Percentiles rank a stretch among this genome's conserved stretches.
Conservation (phyloP, 1,140 invertebrate species). For the Macrocentrus cingulum region DNA sequence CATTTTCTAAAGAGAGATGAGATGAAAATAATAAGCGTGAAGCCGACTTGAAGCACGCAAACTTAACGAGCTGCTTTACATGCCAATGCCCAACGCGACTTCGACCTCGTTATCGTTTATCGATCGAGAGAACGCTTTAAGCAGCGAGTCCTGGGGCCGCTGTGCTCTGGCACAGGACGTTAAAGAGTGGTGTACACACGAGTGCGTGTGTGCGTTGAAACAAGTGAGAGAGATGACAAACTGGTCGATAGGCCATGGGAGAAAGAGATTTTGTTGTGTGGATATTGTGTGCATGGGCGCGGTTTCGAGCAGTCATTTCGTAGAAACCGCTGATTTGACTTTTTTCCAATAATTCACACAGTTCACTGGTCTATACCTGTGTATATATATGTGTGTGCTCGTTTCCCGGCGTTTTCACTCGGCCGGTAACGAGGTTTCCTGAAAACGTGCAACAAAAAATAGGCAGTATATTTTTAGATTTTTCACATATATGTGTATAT, state of each 20-base stretch:
- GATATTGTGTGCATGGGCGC: conserved; percentile 13
- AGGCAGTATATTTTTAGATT: too few species aligned
- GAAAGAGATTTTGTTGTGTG: not conserved
- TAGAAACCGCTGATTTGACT: conserved; percentile 24
- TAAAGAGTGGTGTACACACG: conserved; percentile 7
- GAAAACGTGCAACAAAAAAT: conserved; percentile 5
- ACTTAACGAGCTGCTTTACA: conserved; percentile 55
- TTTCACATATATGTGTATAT: too few species aligned
- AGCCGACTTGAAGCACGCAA: conserved; percentile 37
- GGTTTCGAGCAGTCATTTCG: conserved; percentile 22
- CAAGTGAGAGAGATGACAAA: conserved; percentile 9
- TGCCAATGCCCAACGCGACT: conserved; percentile 43
- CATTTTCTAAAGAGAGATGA: conserved; percentile 23
- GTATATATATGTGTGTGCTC: not conserved
- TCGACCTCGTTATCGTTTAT: conserved; percentile 54
- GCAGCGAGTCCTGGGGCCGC: not conserved
- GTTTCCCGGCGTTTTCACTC: conserved; percentile 12
- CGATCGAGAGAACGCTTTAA: conserved; percentile 34
- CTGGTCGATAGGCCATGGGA: conserved; percentile 23
- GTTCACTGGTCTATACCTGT: too few species aligned
- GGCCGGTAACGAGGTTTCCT: conserved; percentile 16
- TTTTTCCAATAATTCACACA: conserved; percentile 22
- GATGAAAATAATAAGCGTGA: conserved; percentile 27
- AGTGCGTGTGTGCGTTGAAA: conserved; percentile 5
- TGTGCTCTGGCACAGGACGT: conserved; percentile 6